These are phyloP conservation scores for Ictalurus punctatus DNA, from an alignment of 2,113 vertebrate species.

Conservation along the genomic window DNA sequence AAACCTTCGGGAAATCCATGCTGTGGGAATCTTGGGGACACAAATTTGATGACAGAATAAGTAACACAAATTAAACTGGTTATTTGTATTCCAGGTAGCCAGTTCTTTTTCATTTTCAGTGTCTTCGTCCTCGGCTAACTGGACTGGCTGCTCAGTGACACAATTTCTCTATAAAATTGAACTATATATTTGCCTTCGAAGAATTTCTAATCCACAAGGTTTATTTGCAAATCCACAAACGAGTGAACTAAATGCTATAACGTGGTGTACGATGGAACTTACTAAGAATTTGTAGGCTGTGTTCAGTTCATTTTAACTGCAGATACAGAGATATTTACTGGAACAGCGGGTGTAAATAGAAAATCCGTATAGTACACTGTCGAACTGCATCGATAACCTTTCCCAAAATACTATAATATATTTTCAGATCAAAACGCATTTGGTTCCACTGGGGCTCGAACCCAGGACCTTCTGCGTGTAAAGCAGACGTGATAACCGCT, in stretches of 20 bases:
- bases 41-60: neutral
- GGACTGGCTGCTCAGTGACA: neutral
- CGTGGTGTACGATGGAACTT: too few species aligned
- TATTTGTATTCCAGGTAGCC: neutral
- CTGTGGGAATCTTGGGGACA: too few species aligned
- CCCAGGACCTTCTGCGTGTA: slow-evolving; percentile 99
- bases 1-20: too few species aligned
- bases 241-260: too few species aligned
- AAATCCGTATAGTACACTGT: neutral
- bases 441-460: slow-evolving; percentile 99
- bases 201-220: neutral
- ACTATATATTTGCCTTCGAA: neutral
- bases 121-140: neutral
- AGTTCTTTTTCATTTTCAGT: neutral
- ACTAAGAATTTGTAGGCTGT: neutral
- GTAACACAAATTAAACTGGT: neutral
- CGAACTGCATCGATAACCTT: neutral
- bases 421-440: rapidly evolving
- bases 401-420: neutral
- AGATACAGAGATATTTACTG: neutral
- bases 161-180: neutral
- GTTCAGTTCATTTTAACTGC: neutral
- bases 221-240: neutral
- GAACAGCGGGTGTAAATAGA: neutral
- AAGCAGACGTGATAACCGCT: slow-evolving; percentile 99